Evolutionary conservation across 1,140 invertebrate species (phyloP).

Genomic region (Lasaia peninsularis): DNA sequence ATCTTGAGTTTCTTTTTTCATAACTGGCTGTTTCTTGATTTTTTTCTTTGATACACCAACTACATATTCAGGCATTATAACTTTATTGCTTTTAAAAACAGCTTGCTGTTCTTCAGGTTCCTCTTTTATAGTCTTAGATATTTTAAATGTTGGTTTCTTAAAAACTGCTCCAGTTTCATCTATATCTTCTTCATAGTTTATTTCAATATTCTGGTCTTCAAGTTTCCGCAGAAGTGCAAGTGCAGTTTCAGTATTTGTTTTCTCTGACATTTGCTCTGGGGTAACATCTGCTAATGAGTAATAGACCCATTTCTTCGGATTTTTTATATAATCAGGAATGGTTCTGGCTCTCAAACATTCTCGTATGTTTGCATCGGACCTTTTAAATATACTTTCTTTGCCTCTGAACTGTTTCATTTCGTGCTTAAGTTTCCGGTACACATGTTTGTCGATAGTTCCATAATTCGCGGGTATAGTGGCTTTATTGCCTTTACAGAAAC

Average conservation of each 20-base stretch:
- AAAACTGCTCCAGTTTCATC: constrained; percentile 64
- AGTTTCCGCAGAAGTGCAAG: constrained; percentile 83
- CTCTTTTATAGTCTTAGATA: constrained; percentile 52
- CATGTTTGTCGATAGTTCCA: constrained; percentile 49
- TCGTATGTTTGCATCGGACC: constrained; percentile 80
- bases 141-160: constrained; percentile 70
- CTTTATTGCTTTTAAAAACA: constrained; percentile 81
- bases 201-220: constrained; percentile 74
- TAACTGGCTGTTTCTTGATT: constrained; percentile 52
- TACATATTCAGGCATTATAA: constrained; percentile 89
- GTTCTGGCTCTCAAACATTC: constrained; percentile 73
- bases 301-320: constrained; percentile 87
- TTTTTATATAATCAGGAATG: constrained; percentile 83
- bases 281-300: constrained; percentile 86
- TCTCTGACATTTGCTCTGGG: constrained; percentile 84
- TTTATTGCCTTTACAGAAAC: constrained; percentile 68
- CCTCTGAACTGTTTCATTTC: constrained; percentile 81
- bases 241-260: constrained; percentile 84
- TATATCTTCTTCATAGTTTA: constrained; percentile 35
- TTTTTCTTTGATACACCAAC: constrained; percentile 82
- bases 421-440: constrained; percentile 48
- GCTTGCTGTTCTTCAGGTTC: constrained; percentile 65
- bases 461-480: constrained; percentile 38
- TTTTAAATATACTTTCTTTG: constrained; percentile 87
- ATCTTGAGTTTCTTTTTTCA: constrained; percentile 30